Conservation (phyloP, 2,888 invertebrate genomes). For the Noctua janthina region DNA sequence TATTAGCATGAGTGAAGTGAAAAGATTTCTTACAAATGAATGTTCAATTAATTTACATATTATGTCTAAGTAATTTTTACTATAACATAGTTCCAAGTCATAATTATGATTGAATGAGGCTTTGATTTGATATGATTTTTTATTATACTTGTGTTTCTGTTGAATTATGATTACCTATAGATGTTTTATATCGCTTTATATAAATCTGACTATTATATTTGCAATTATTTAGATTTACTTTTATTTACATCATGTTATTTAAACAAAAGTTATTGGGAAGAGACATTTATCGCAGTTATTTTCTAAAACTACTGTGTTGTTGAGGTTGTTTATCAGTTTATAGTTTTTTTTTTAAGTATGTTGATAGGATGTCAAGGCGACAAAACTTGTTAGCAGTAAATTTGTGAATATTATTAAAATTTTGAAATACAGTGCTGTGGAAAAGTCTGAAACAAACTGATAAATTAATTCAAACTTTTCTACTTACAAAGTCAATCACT, state of each 20-base stretch:
- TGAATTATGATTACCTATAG: slow-evolving; percentile 51
- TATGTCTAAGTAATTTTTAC: slow-evolving; percentile 48
- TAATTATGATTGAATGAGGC: slow-evolving; percentile 50
- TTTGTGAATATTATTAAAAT: slow-evolving; percentile 10
- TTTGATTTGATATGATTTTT: slow-evolving; percentile 56
- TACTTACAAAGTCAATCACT: slow-evolving; percentile 18
- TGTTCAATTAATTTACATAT: slow-evolving; percentile 45
- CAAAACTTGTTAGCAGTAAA: slow-evolving; percentile 19
- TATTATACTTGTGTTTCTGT: slow-evolving; percentile 53
- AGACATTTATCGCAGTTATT: slow-evolving; percentile 38
- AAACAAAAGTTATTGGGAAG: slow-evolving; percentile 14
- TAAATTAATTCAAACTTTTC: slow-evolving; percentile 34
- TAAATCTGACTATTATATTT: slow-evolving; percentile 49
- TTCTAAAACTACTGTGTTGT: slow-evolving; percentile 21
- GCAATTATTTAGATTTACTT: slow-evolving; percentile 47
- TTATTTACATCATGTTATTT: slow-evolving; percentile 59
- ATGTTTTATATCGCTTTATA: slow-evolving; percentile 49
- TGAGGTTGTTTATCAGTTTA: slow-evolving; percentile 28
- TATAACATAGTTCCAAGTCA: slow-evolving; percentile 48
- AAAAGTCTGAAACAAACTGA: slow-evolving; percentile 38
- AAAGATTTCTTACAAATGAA: slow-evolving; percentile 51
- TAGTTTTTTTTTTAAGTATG: slow-evolving; percentile 17
- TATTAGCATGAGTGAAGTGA: slow-evolving; percentile 50
- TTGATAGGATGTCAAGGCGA: background rate
- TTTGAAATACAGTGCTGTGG: slow-evolving; percentile 23